Base-by-base conservation (phyloP, 2,888 invertebrate genomes). In the Acleris cristana region DNA sequence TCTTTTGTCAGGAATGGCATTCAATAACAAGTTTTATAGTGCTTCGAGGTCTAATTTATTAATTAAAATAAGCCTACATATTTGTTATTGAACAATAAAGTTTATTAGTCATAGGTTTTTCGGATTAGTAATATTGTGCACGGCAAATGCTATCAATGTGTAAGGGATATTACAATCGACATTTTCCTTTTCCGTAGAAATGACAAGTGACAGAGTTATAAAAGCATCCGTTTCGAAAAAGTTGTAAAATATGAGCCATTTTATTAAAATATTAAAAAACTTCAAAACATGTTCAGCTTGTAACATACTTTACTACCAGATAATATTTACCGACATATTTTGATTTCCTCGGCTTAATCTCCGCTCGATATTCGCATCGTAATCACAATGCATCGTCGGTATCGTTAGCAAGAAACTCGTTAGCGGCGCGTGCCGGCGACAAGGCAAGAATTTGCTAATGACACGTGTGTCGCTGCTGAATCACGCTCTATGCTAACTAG, bases 371-470 rank as follows among this genome's bases (percentile, higher is more conserved):
- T 18, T 56, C 40, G 60, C 51, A 55, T 63, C 54, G 72, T 76
- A 74, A 74, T 78, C 72, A 77, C 74, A 76, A 74, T 75, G 73
- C 73, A 74, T 71, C 75, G 71, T 70, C 49, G 64, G 55, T 58
- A 85, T 90, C 88, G 89, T 90, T 90, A 90, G 88, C 84, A 86
- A 83, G 88, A 83, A 85, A 85, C 91, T 91, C 90, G 91, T 92
- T 92, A 91, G 89, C 83, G 85, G 83, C 87, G 87, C 87, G 86
- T 88, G 88, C 83, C 84, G 85, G 75, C 87, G 88, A 89, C 89
- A 88, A 84, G 84, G 86, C 88, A 88, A 90, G 89, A 89, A 91
- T 91, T 89, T 85, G 87, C 87, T 91, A 91, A 92, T 90, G 90
- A 90, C 89, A 86, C 82, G 53, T 62, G 48, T 65, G 40, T 14